Evolutionary conservation across 92 coral and sea anemone species (phyloP).

Genomic region (Zoanthus gigantus): DNA sequence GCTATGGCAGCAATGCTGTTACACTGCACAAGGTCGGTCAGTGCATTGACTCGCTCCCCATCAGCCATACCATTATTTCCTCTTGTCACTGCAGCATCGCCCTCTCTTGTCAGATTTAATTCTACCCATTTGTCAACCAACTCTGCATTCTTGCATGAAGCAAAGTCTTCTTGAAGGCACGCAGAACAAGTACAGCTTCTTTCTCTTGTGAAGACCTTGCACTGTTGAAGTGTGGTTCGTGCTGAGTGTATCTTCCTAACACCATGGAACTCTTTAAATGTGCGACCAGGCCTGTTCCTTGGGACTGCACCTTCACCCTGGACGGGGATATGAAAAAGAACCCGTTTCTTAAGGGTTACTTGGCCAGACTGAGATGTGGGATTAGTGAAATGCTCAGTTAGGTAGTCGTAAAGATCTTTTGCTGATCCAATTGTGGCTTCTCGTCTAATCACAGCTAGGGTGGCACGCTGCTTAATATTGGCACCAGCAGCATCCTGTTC

Average conservation of each 20-base stretch:
- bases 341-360: not conserved
- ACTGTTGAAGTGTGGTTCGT: not conserved
- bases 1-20: not conserved
- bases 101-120: not conserved
- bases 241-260: constrained; percentile 13
- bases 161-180: not conserved
- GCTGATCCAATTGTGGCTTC: not conserved
- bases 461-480: not conserved
- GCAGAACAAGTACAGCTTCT: not conserved
- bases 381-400: not conserved
- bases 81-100: not conserved
- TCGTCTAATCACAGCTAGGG: not conserved
- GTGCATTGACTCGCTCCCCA: not conserved
- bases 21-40: constrained; percentile 14
- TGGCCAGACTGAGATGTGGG: not conserved
- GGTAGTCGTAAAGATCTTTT: not conserved
- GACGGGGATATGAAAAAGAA: not conserved
- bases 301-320: not conserved
- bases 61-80: not conserved
- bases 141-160: not conserved
- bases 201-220: constrained; percentile 5
- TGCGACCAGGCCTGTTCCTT: constrained; percentile 7
- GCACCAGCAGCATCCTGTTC: constrained; percentile 24
- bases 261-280: constrained; percentile 7
- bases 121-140: not conserved